Evolutionary conservation across 2,797 vertebrate genomes (phyloP).

Genomic region (Lateolabrax maculatus): DNA sequence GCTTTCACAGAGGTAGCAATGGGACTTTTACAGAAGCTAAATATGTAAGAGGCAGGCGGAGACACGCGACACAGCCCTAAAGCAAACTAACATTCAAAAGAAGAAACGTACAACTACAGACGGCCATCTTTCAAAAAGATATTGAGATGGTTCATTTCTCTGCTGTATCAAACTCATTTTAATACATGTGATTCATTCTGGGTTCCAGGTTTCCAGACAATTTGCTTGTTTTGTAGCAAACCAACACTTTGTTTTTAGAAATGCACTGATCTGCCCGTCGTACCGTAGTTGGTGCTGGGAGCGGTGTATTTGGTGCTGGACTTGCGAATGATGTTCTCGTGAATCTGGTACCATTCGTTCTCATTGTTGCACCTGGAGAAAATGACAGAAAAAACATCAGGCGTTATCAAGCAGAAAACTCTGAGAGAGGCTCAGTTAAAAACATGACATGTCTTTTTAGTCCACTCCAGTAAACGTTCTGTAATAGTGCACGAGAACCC

Average conservation of each 20-base stretch:
- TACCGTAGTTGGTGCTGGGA: constrained; percentile 92
- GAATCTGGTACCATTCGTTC: constrained; percentile 96
- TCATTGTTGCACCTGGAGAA: constrained; percentile 93
- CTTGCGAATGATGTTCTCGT: constrained; percentile 96
- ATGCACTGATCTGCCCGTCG: neutral
- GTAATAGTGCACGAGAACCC: too few species aligned
- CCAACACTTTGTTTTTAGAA: too few species aligned
- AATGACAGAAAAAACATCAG: neutral
- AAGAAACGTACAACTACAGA: too few species aligned
- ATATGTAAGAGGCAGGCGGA: neutral
- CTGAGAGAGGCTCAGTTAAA: neutral
- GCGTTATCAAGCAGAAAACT: neutral
- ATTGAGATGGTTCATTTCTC: too few species aligned
- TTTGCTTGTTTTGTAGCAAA: too few species aligned
- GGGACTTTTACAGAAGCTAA: neutral
- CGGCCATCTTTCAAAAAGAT: too few species aligned
- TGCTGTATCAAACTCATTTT: too few species aligned
- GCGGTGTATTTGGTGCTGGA: constrained; percentile 96
- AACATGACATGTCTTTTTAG: neutral
- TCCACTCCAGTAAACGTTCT: neutral
- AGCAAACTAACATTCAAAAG: neutral
- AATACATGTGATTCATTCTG: too few species aligned
- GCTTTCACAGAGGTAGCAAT: neutral
- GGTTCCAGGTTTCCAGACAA: too few species aligned
- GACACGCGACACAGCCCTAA: neutral